Conservation (phyloP, 1,140 invertebrate species). For the Phenacoccus solenopsis region DNA sequence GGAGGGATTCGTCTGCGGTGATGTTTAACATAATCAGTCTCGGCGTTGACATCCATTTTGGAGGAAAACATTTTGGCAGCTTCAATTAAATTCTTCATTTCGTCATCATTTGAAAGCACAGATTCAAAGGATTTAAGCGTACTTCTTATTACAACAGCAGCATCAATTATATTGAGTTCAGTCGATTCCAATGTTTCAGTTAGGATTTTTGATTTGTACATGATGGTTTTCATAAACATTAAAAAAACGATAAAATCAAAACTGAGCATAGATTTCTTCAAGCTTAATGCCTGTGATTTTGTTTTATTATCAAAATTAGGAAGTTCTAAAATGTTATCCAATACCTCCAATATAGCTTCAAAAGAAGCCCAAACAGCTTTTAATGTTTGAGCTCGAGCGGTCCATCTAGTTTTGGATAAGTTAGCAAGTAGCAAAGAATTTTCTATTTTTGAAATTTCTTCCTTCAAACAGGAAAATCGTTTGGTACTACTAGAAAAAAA, state of each 20-base stretch:
- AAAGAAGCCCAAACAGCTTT: conserved; percentile 8
- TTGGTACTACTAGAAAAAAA: conserved; percentile 14
- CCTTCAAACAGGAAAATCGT: conserved; percentile 10
- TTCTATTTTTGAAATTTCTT: conserved; percentile 4
- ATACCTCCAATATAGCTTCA: conserved; percentile 5
- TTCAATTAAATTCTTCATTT: neutral
- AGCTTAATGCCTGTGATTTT: neutral
- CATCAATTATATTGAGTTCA: neutral
- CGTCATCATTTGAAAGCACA: neutral
- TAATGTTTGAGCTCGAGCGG: conserved; percentile 6
- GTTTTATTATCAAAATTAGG: conserved; percentile 7
- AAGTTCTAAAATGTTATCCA: conserved; percentile 13
- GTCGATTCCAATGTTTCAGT: conserved; percentile 10
- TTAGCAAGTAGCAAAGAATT: neutral
- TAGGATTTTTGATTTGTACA: conserved; percentile 7
- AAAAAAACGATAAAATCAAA: conserved; percentile 16
- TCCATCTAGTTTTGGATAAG: conserved; percentile 19
- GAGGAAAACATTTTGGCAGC: neutral
- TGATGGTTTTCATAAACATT: conserved; percentile 13
- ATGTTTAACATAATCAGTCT: neutral
- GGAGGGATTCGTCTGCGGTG: neutral
- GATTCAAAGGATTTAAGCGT: neutral
- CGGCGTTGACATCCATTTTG: conserved; percentile 7
- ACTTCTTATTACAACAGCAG: neutral
- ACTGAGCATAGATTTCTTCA: conserved; percentile 16